phyloP scores from a whole-genome alignment of 2,888 invertebrate species.

The Plutella xylostella region DNA sequence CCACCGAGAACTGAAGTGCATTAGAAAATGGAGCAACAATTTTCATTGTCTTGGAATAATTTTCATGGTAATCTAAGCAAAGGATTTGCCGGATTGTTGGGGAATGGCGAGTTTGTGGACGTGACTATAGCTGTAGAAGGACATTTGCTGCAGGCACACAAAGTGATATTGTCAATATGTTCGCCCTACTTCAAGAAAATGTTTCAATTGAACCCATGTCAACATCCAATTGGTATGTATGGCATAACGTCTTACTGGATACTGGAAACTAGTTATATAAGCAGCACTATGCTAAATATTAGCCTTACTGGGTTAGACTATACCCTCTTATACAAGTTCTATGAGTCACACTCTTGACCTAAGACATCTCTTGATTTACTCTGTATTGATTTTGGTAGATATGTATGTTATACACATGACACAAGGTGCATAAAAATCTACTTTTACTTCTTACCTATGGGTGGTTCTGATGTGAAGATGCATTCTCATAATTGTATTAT shows the following conservation, averaged over 20 bases:
- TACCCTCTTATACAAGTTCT: too few species aligned
- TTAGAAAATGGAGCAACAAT: conserved; percentile 73
- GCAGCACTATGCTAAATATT: too few species aligned
- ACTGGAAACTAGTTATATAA: conserved; percentile 8
- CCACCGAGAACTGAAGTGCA: conserved; percentile 3
- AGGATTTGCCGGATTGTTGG: conserved; percentile 72
- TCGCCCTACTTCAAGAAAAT: conserved; percentile 79
- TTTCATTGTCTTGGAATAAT: conserved; percentile 80
- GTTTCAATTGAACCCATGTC: conserved; percentile 74
- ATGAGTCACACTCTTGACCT: too few species aligned
- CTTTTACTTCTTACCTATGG: too few species aligned
- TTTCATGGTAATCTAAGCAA: conserved; percentile 77
- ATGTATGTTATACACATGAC: too few species aligned
- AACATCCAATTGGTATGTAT: conserved; percentile 72
- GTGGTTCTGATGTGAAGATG: too few species aligned
- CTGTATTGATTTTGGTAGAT: too few species aligned
- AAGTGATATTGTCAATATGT: conserved; percentile 78
- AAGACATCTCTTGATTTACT: too few species aligned
- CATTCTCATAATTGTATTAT: too few species aligned
- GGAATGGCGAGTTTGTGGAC: conserved; percentile 71
- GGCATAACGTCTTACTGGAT: conserved; percentile 10
- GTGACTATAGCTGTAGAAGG: conserved; percentile 75
- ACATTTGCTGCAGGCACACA: conserved; percentile 75
- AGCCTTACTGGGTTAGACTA: too few species aligned
- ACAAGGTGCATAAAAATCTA: too few species aligned